These are phyloP conservation scores for Pelodiscus sinensis DNA, from an alignment of 2,113 vertebrate species.

Conservation along the genomic window DNA sequence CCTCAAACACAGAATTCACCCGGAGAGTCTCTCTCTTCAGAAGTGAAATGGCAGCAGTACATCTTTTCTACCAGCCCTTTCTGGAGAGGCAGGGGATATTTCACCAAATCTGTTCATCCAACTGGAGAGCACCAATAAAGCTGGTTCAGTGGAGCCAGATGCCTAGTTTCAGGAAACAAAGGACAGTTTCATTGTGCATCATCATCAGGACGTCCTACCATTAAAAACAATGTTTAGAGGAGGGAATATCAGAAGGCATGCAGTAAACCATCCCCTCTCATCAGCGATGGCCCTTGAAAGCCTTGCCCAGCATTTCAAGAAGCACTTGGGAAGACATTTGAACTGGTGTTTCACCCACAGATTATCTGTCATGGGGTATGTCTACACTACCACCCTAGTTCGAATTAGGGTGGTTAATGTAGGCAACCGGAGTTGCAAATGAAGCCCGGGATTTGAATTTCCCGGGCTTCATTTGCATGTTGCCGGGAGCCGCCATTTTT, in stretches of 20 bases:
- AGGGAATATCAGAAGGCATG: slow-evolving; percentile 18
- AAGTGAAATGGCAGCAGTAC: slow-evolving; percentile 32
- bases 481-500: too few species aligned
- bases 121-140: slow-evolving; percentile 62
- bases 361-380: too few species aligned
- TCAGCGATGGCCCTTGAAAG: neutral
- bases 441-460: too few species aligned
- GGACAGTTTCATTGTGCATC: slow-evolving; percentile 38
- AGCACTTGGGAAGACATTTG: neutral
- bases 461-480: too few species aligned
- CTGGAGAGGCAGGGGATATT: slow-evolving; percentile 71
- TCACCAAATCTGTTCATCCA: slow-evolving; percentile 75
- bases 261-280: neutral
- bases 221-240: slow-evolving; percentile 44
- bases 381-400: too few species aligned
- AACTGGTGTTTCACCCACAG: neutral
- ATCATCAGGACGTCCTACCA: slow-evolving; percentile 25
- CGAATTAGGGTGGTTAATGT: too few species aligned
- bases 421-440: too few species aligned
- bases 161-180: slow-evolving; percentile 61
- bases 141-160: slow-evolving; percentile 76
- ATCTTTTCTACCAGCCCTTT: slow-evolving; percentile 50
- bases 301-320: neutral
- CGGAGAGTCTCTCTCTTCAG: slow-evolving; percentile 17
- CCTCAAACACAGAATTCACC: neutral